Percentiles rank a stretch among this genome's conserved stretches.
These are phyloP conservation scores for Neolamprologus fasciatus DNA, from an alignment of 2,113 vertebrate species.

Conservation along the genomic window DNA sequence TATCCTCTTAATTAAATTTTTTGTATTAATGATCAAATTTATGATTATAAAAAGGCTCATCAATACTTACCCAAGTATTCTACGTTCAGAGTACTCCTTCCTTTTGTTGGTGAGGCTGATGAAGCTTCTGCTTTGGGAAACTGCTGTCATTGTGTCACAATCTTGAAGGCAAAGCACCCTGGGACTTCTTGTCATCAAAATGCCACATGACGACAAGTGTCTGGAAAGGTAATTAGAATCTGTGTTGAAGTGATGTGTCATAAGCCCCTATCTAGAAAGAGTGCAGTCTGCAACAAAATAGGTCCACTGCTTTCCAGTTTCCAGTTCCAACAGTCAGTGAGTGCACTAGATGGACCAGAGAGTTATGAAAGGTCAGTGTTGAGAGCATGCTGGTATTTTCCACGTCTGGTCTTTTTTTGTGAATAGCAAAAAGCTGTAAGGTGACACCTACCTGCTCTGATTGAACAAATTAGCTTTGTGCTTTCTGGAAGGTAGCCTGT, in stretches of 20 bases:
- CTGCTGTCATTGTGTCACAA: constrained; percentile 39
- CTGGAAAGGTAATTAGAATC: constrained; percentile 49
- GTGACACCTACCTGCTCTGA: neutral
- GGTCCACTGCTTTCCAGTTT: neutral
- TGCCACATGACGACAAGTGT: constrained; percentile 73
- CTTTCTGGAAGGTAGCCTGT: neutral
- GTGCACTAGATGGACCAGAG: neutral
- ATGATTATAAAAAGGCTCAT: neutral
- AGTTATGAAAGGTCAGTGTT: neutral
- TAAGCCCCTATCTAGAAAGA: constrained; percentile 11
- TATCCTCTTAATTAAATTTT: neutral
- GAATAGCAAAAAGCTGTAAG: neutral
- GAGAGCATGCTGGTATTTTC: constrained; percentile 32
- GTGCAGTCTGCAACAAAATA: neutral
- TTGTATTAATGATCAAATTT: neutral
- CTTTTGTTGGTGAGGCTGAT: constrained; percentile 85
- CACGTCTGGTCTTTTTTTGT: neutral
- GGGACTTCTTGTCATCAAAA: constrained; percentile 70
- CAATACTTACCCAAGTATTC: constrained; percentile 83
- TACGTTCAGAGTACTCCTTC: constrained; percentile 90
- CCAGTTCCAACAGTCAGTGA: neutral
- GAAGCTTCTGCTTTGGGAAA: constrained; percentile 74
- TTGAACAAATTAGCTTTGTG: neutral
- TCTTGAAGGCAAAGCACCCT: constrained; percentile 40
- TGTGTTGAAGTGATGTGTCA: neutral